These are phyloP conservation scores for Drosophila navojoa DNA, from an alignment of 1,140 invertebrate species.

Conservation along the genomic window DNA sequence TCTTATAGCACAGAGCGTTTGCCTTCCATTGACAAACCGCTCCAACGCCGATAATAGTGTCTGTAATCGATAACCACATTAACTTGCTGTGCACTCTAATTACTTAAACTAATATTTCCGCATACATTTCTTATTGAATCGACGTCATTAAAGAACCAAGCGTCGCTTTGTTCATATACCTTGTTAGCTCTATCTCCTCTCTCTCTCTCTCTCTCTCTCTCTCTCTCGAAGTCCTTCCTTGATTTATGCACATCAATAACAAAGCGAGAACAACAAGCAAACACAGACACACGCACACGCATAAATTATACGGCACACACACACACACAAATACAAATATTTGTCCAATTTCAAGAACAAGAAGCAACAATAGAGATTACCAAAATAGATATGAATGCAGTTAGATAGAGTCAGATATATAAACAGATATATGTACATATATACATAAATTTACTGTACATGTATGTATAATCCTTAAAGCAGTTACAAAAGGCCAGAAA, in stretches of 20 bases:
- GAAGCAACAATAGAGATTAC: constrained; percentile 51
- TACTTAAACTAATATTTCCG: constrained; percentile 19
- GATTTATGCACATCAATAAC: constrained; percentile 73
- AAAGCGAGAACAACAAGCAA: constrained; percentile 48
- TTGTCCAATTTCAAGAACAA: constrained; percentile 67
- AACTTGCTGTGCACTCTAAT: constrained; percentile 13
- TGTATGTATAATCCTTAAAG: constrained; percentile 3
- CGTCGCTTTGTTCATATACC: constrained; percentile 16
- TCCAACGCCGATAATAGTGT: no score
- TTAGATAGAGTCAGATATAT: constrained; percentile 13
- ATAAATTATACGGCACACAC: constrained; percentile 45
- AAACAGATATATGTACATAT: not conserved
- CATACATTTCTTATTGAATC: constrained; percentile 18
- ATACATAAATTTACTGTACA: not conserved
- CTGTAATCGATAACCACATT: constrained; percentile 1
- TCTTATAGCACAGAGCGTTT: no score
- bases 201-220: constrained; percentile 11
- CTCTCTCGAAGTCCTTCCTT: constrained; percentile 22
- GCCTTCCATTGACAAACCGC: no score
- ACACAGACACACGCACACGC: constrained; percentile 45
- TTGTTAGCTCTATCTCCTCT: not conserved
- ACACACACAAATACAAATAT: constrained; percentile 56
- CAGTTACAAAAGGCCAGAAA: constrained; percentile 8
- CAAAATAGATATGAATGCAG: constrained; percentile 14
- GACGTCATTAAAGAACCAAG: constrained; percentile 7